Evolutionary conservation across 1,140 invertebrate genomes (phyloP).

Genomic region (Zophobas atratus): DNA sequence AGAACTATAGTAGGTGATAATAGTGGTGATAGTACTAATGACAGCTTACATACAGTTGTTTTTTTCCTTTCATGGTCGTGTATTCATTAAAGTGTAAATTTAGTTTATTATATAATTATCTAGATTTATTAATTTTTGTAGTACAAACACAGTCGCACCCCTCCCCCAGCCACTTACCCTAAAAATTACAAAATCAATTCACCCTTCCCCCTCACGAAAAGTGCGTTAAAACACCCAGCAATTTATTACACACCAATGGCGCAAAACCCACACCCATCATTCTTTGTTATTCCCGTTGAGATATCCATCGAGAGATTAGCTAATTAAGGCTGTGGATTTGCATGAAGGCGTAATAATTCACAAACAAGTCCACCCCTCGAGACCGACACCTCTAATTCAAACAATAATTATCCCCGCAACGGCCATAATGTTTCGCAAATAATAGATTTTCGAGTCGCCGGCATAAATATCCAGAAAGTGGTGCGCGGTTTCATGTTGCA

Average conservation of each 20-base stretch:
- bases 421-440: slow-evolving; percentile 47
- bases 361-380: slow-evolving; percentile 21
- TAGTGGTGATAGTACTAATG: no score
- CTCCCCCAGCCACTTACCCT: no score
- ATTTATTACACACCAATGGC: background rate
- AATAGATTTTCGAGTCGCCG: slow-evolving; percentile 41
- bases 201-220: no score
- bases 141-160: no score
- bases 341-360: slow-evolving; percentile 39
- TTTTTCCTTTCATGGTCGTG: no score
- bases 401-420: slow-evolving; percentile 46
- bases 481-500: slow-evolving; percentile 46
- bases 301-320: slow-evolving; percentile 26
- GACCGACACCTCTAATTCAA: slow-evolving; percentile 45
- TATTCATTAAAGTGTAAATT: no score
- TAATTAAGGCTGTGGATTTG: slow-evolving; percentile 27
- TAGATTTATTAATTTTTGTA: no score
- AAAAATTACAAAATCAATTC: no score
- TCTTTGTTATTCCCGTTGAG: background rate
- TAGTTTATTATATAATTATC: no score
- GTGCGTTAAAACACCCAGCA: background rate
- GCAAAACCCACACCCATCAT: background rate
- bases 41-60: no score
- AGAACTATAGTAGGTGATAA: no score
- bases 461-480: slow-evolving; percentile 36